phyloP scores from a whole-genome alignment of 2,113 vertebrate genomes.

The Thomomys bottae region DNA sequence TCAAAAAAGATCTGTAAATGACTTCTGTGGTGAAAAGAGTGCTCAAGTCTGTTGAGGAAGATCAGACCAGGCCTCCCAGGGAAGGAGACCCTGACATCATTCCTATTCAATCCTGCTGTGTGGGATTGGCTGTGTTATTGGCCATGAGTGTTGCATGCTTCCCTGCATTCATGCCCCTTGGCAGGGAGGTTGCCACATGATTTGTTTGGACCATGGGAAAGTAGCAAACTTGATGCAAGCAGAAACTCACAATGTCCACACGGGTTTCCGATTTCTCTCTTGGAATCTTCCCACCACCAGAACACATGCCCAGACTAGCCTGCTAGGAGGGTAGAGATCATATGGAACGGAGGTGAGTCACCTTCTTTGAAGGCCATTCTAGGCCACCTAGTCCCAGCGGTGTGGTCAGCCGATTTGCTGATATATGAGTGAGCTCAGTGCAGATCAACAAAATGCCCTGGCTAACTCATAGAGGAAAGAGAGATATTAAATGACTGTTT shows the following conservation, averaged over 20 bases:
- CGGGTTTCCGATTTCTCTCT: conserved; percentile 31
- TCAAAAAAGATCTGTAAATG: not conserved
- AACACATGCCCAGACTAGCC: conserved; percentile 37
- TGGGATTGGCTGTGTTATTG: not conserved
- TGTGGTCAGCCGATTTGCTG: not conserved
- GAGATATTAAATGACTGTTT: not conserved
- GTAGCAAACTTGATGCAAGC: conserved; percentile 33
- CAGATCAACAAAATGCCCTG: not conserved
- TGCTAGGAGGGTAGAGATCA: conserved; percentile 9
- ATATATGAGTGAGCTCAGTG: not conserved
- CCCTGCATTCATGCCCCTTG: conserved; percentile 1
- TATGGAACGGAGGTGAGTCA: conserved; percentile 16
- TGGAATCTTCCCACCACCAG: conserved; percentile 22
- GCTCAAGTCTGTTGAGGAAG: not conserved
- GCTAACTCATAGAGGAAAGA: conserved; percentile 9
- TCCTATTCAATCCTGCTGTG: not conserved
- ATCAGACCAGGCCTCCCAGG: not conserved
- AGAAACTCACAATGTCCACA: conserved; percentile 48
- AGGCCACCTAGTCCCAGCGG: not conserved
- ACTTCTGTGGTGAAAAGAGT: not conserved
- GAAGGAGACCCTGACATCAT: not conserved
- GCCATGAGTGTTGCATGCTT: not conserved
- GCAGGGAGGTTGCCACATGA: not conserved
- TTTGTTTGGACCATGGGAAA: conserved; percentile 15
- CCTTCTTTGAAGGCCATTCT: not conserved